A percentile compares a stretch with the other conserved stretches of the same genome.
These are phyloP conservation scores for Trichoplax adhaerens DNA, from an alignment of 37 sponge, comb jelly and placozoan species.

Conservation along the genomic window DNA sequence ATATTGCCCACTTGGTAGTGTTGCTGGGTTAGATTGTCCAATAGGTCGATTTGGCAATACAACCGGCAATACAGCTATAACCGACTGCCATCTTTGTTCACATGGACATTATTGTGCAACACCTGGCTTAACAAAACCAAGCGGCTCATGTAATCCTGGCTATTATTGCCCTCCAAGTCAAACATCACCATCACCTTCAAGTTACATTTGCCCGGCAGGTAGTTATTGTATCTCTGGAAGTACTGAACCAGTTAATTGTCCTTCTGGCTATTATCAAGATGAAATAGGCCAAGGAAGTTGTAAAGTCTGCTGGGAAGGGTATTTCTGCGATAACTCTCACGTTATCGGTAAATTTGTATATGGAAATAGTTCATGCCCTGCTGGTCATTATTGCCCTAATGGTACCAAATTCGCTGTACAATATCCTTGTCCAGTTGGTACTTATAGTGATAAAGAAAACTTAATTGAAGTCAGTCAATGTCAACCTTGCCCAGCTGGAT, in stretches of 20 bases:
- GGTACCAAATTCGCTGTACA: neutral
- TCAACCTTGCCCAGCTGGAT: neutral
- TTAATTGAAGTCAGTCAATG: slow-evolving; percentile 1
- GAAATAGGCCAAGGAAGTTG: neutral
- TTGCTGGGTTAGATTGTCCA: neutral
- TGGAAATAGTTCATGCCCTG: neutral
- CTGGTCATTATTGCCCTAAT: slow-evolving; percentile 17
- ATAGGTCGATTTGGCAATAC: slow-evolving; percentile 4
- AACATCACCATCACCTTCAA: slow-evolving; percentile 7
- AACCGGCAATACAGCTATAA: neutral
- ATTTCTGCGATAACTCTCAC: neutral
- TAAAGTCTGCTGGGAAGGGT: slow-evolving; percentile 8
- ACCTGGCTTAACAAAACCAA: slow-evolving; percentile 5
- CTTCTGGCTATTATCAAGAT: slow-evolving; percentile 6
- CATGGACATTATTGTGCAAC: slow-evolving; percentile 6
- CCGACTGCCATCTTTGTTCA: too few relatives aligned
- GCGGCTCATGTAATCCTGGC: slow-evolving; percentile 14
- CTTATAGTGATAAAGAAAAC: neutral
- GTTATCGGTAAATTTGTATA: slow-evolving; percentile 3
- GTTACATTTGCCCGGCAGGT: slow-evolving; percentile 1
- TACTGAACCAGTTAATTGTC: slow-evolving; percentile 7
- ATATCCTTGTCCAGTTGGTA: slow-evolving; percentile 2
- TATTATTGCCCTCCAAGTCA: slow-evolving; percentile 18
- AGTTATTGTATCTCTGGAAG: slow-evolving; percentile 6
- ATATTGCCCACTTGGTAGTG: slow-evolving; percentile 16